phyloP scores from a whole-genome alignment of 2,797 vertebrate species.

The Rhinogobio ventralis region DNA sequence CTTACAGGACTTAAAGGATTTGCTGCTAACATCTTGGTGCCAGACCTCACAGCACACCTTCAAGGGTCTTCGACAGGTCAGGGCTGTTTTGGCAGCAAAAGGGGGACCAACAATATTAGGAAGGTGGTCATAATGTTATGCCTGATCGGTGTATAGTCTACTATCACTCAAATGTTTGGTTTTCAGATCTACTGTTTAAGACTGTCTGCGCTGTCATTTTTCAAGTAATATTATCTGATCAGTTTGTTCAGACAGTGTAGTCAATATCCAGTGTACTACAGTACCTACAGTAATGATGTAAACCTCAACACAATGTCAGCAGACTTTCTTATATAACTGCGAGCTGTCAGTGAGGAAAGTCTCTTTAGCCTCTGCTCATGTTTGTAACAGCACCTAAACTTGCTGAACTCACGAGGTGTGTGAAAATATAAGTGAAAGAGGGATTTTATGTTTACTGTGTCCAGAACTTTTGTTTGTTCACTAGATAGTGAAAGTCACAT shows the following conservation, averaged over 20 bases:
- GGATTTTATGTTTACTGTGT: background rate
- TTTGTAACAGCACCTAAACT: background rate
- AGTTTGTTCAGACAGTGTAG: background rate
- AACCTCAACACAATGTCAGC: slow-evolving; percentile 15
- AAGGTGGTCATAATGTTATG: no score
- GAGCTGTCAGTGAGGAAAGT: background rate
- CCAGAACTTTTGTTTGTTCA: background rate
- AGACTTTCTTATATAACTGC: background rate
- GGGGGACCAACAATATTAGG: no score
- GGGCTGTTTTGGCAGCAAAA: no score
- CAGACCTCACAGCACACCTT: no score
- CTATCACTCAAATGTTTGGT: background rate
- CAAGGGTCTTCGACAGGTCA: no score
- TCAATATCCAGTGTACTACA: background rate
- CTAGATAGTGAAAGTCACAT: background rate
- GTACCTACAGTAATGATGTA: slow-evolving; percentile 22
- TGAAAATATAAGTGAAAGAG: no score
- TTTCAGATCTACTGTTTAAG: background rate
- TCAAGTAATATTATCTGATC: background rate
- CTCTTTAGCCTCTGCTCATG: background rate
- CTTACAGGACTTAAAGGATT: no score
- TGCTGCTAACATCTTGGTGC: no score
- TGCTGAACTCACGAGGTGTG: background rate
- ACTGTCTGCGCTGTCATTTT: background rate
- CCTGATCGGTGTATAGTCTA: no score